A percentile compares a stretch with the other conserved stretches of the same genome.
These are phyloP conservation scores for Gerris buenoi DNA, from an alignment of 1,140 invertebrate species.

Conservation along the genomic window DNA sequence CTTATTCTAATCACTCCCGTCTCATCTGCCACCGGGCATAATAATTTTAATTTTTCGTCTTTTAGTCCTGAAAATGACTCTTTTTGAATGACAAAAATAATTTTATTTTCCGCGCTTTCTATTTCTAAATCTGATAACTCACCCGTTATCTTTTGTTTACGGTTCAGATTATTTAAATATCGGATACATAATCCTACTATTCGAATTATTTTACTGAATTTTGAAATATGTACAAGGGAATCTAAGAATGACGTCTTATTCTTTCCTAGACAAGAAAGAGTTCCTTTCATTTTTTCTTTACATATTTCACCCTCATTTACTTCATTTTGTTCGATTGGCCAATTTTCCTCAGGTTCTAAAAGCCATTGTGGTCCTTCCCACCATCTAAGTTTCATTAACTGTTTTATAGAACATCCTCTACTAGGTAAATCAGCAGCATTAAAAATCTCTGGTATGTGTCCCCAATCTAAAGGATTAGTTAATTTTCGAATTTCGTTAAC, in stretches of 20 bases:
- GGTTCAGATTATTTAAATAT: neutral
- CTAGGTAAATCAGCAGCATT: conserved; percentile 28
- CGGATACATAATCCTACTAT: neutral
- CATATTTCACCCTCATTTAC: conserved; percentile 9
- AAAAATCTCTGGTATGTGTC: conserved; percentile 3
- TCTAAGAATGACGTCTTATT: neutral
- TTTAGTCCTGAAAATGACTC: neutral
- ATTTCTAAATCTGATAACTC: neutral
- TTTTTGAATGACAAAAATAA: neutral
- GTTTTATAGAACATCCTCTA: conserved; percentile 25
- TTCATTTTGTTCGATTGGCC: conserved; percentile 1
- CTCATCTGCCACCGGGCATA: neutral
- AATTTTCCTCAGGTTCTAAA: conserved; percentile 1
- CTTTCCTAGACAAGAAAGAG: neutral
- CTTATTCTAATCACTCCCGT: neutral
- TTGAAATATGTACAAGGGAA: neutral
- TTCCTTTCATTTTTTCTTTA: conserved; percentile 1
- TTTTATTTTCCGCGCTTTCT: neutral
- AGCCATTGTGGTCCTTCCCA: conserved; percentile 30
- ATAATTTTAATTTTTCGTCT: neutral
- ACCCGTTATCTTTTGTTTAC: neutral
- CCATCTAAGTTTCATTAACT: conserved; percentile 27
- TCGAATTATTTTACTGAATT: neutral
- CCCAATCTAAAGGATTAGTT: conserved; percentile 2
- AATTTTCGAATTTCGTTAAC: conserved; percentile 21